Conservation (phyloP, 2,888 invertebrate genomes). For the Malachius bipustulatus region DNA sequence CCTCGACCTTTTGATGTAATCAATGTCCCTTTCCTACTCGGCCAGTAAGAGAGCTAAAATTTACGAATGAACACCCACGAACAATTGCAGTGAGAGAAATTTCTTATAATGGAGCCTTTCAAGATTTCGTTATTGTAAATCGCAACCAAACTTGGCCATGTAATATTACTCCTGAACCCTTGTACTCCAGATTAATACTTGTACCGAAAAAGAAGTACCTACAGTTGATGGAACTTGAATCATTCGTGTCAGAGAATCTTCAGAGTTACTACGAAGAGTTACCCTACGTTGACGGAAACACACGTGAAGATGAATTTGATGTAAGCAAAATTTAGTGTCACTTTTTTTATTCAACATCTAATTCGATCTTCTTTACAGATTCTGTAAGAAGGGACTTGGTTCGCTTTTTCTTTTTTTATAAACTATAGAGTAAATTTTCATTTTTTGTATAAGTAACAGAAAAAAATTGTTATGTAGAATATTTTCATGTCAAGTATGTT, state of each 20-base stretch:
- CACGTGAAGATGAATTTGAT: conserved; percentile 2
- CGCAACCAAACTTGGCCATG: neutral
- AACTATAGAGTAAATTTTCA: neutral
- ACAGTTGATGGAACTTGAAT: conserved; percentile 2
- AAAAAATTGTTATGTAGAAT: neutral
- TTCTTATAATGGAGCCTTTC: neutral
- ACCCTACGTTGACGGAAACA: conserved; percentile 3
- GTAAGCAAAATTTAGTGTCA: conserved; percentile 1
- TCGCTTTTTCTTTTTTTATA: neutral
- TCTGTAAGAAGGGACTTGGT: conserved; percentile 3
- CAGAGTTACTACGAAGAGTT: conserved; percentile 2
- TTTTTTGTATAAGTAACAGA: neutral
- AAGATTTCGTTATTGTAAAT: conserved; percentile 1
- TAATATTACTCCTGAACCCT: conserved; percentile 1
- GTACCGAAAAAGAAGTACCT: conserved; percentile 3
- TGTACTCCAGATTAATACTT: conserved; percentile 3
- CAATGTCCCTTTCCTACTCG: conserved; percentile 15
- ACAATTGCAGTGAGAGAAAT: conserved; percentile 1
- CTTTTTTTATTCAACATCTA: neutral
- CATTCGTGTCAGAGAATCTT: too few relatives aligned
- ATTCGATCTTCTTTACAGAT: neutral
- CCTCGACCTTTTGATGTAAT: conserved; percentile 18
- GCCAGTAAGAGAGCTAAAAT: conserved; percentile 13
- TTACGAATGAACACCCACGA: conserved; percentile 8
- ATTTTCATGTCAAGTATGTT: neutral